These are phyloP conservation scores for Girardia tigrina DNA, from an alignment of 2,888 invertebrate species.

Conservation along the genomic window DNA sequence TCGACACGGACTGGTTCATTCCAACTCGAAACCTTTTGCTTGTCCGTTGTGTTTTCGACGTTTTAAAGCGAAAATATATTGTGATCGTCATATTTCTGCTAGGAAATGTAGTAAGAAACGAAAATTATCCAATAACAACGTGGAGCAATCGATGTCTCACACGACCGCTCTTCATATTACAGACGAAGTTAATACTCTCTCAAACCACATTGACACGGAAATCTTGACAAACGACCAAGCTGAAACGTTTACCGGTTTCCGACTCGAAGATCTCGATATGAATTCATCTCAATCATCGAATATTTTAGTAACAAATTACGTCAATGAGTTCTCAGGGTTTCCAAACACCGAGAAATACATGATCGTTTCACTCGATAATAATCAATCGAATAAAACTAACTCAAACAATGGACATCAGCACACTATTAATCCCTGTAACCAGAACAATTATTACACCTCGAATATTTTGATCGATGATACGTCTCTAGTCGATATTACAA, in stretches of 20 bases:
- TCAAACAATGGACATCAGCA: neutral
- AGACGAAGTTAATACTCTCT: neutral
- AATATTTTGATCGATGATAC: neutral
- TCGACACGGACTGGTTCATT: constrained; percentile 28
- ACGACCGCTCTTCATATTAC: neutral
- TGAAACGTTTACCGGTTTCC: neutral
- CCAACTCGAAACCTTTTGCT: neutral
- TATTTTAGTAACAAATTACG: neutral
- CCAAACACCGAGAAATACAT: constrained; percentile 1
- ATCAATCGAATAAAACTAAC: neutral
- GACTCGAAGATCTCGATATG: neutral
- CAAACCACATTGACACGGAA: neutral
- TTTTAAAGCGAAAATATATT: constrained; percentile 30
- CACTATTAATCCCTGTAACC: neutral
- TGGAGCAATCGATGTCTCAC: neutral
- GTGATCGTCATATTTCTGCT: constrained; percentile 27
- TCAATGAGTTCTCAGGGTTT: constrained; percentile 3
- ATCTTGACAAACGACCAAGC: neutral
- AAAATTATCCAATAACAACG: neutral
- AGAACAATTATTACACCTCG: neutral
- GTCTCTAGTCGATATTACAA: neutral
- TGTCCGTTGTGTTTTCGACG: constrained; percentile 24
- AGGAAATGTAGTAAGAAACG: neutral
- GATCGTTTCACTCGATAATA: constrained; percentile 5
- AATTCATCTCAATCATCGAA: neutral